Evolutionary conservation across 1,140 invertebrate genomes (phyloP).

Genomic region (Drosophila azteca): DNA sequence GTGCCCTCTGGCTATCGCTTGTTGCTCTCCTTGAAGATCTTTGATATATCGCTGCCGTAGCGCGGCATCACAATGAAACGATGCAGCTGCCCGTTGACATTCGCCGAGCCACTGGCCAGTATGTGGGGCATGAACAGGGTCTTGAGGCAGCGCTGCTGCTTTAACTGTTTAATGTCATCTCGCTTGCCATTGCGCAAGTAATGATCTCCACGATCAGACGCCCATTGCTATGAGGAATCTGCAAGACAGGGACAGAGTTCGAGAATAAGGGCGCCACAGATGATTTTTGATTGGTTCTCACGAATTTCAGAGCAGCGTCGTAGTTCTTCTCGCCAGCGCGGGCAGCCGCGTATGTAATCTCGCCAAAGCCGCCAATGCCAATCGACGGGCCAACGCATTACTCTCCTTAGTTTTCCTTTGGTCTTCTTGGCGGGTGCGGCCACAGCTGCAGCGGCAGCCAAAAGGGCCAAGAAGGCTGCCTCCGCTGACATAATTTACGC

Average conservation of each 20-base stretch:
- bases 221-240: constrained; percentile 96
- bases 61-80: constrained; percentile 96
- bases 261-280: not conserved
- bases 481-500: constrained; percentile 83
- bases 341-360: constrained; percentile 91
- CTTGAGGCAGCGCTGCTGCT: constrained; percentile 88
- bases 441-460: no score
- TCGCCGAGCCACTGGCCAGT: constrained; percentile 92
- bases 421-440: constrained; percentile 40
- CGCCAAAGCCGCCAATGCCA: constrained; percentile 96
- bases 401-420: constrained; percentile 88
- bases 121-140: constrained; percentile 94
- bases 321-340: constrained; percentile 86
- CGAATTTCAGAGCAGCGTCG: constrained; percentile 91
- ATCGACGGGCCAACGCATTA: constrained; percentile 95
- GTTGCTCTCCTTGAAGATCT: constrained; percentile 89
- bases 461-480: constrained; percentile 3
- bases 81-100: constrained; percentile 90
- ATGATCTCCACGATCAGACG: constrained; percentile 97
- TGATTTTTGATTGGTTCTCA: constrained; percentile 83
- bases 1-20: constrained; percentile 89
- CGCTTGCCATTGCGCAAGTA: constrained; percentile 94
- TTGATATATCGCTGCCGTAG: constrained; percentile 95
- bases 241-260: constrained; percentile 42
- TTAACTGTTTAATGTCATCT: constrained; percentile 92